Percentiles rank a stretch among this genome's conserved stretches.
These are phyloP conservation scores for Gavialis gangeticus DNA, from an alignment of 2,113 vertebrate genomes.

Conservation along the genomic window DNA sequence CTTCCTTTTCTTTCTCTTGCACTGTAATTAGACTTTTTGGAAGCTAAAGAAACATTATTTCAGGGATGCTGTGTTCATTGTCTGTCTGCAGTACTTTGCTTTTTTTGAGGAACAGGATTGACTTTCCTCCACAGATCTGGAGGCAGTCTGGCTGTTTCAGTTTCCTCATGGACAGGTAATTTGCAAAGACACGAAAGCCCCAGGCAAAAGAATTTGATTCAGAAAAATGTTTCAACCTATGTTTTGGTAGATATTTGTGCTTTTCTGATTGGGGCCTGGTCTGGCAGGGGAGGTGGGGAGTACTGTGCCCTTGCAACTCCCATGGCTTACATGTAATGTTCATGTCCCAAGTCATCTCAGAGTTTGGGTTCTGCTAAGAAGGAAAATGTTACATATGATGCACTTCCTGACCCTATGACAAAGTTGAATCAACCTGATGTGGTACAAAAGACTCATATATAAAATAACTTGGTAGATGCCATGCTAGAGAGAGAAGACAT, in stretches of 20 bases:
- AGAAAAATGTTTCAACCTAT: neutral
- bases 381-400: neutral
- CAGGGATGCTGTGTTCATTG: neutral
- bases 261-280: no score
- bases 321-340: no score
- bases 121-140: neutral
- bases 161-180: neutral
- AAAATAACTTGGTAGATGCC: neutral
- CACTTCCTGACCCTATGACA: neutral
- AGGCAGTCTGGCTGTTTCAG: neutral
- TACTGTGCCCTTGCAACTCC: no score
- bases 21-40: neutral
- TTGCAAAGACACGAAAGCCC: neutral
- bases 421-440: neutral
- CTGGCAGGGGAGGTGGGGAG: no score
- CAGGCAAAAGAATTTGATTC: neutral
- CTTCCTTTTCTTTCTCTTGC: neutral
- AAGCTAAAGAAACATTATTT: neutral
- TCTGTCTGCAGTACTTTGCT: neutral
- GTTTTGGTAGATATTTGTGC: no score
- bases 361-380: no score
- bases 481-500: neutral
- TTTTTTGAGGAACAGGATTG: neutral
- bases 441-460: neutral
- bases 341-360: no score